phyloP scores from a whole-genome alignment of 2,113 vertebrate species.

The Varanus komodoensis region DNA sequence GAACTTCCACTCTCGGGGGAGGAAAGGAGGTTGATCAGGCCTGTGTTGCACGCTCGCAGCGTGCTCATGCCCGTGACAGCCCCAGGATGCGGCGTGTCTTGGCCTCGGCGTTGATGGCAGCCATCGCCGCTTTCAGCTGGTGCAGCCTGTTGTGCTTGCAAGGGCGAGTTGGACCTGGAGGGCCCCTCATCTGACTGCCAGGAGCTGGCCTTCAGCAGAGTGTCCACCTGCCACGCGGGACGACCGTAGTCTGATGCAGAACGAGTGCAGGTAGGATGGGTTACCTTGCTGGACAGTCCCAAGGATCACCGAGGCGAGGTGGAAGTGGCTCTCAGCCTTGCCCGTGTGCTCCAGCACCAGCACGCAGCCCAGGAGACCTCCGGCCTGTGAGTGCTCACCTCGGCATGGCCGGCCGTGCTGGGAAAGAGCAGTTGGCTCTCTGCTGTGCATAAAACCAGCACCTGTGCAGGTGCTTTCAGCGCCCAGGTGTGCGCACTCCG shows the following conservation, averaged over 20 bases:
- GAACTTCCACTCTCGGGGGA: not conserved
- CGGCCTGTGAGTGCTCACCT: too few relatives aligned
- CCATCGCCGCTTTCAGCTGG: not conserved
- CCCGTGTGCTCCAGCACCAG: too few relatives aligned
- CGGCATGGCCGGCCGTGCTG: too few relatives aligned
- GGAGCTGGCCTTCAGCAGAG: not conserved
- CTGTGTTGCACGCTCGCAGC: not conserved
- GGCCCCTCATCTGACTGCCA: not conserved
- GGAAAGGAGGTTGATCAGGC: too few relatives aligned
- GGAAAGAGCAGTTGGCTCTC: too few relatives aligned
- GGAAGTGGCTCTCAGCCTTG: too few relatives aligned
- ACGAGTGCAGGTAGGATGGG: not conserved
- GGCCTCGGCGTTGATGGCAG: too few relatives aligned
- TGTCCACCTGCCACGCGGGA: not conserved
- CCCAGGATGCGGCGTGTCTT: not conserved
- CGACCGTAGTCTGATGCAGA: not conserved
- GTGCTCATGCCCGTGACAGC: too few relatives aligned
- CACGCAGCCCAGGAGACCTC: too few relatives aligned
- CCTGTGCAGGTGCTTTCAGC: too few relatives aligned
- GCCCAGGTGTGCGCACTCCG: too few relatives aligned
- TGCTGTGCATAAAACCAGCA: too few relatives aligned
- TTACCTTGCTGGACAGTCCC: not conserved
- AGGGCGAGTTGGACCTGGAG: not conserved
- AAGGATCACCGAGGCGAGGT: not conserved
- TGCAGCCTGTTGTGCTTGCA: not conserved